Percentiles rank a stretch among this genome's conserved stretches.
Evolutionary conservation across 2,888 invertebrate species (phyloP).

Genomic region (Lepidochrysops patricia): DNA sequence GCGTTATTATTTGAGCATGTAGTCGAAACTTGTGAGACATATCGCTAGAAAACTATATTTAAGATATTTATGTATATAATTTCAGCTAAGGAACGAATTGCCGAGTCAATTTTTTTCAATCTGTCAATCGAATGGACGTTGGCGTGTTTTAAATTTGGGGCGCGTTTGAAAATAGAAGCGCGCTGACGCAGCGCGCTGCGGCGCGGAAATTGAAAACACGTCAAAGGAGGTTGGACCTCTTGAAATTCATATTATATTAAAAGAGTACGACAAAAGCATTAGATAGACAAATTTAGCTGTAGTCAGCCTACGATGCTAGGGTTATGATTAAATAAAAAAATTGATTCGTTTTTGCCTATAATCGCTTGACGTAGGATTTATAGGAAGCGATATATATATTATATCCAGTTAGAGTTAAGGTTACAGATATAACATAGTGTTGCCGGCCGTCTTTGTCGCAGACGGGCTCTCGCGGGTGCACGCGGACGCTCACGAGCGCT

Average conservation of each 20-base stretch:
- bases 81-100: conserved; percentile 46
- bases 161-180: background rate
- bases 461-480: background rate
- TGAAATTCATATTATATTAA: conserved; percentile 39
- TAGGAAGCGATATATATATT: conserved; percentile 44
- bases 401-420: conserved; percentile 42
- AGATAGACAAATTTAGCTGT: conserved; percentile 67
- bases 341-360: conserved; percentile 49
- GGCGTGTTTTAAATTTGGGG: conserved; percentile 1
- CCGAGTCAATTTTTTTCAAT: conserved; percentile 60
- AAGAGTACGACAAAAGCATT: conserved; percentile 44
- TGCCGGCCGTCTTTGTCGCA: conserved; percentile 28
- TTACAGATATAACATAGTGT: conserved; percentile 25
- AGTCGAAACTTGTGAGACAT: conserved; percentile 67
- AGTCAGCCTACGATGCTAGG: conserved; percentile 42
- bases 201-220: conserved; percentile 19
- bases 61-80: conserved; percentile 55
- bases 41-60: conserved; percentile 61
- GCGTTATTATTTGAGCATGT: conserved; percentile 55
- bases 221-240: conserved; percentile 46
- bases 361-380: conserved; percentile 43
- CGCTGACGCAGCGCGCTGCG: background rate
- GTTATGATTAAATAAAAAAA: conserved; percentile 40
- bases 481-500: no score
- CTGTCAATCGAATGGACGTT: conserved; percentile 46